Conservation (phyloP, 2,888 invertebrate genomes). For the Epirrhoe tristata region DNA sequence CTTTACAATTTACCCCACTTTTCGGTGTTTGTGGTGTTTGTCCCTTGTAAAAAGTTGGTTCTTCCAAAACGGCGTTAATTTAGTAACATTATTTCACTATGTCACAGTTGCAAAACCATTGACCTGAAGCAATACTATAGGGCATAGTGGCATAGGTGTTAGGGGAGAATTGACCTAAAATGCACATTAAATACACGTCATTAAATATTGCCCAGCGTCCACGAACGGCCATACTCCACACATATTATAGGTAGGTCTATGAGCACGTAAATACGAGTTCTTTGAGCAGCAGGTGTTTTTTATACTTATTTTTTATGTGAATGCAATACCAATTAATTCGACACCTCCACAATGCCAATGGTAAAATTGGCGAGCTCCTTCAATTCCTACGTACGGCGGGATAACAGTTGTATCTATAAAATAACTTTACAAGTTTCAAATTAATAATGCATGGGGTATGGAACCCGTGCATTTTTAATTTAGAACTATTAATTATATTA, state of each 20-base stretch:
- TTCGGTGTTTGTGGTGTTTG: no score
- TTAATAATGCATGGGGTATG: no score
- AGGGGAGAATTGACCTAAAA: conserved; percentile 18
- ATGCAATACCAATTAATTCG: no score
- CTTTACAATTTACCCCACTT: no score
- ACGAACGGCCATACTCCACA: no score
- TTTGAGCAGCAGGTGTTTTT: no score
- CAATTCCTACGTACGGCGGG: background rate
- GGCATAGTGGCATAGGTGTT: conserved; percentile 14
- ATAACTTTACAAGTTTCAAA: no score
- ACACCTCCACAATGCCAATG: no score
- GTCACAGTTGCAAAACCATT: conserved; percentile 10
- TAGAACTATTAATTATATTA: background rate
- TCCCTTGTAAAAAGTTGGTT: background rate
- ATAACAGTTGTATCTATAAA: background rate
- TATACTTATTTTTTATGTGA: background rate
- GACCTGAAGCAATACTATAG: conserved; percentile 7
- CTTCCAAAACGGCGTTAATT: background rate
- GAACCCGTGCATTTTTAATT: no score
- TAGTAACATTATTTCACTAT: background rate
- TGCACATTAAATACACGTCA: conserved; percentile 7
- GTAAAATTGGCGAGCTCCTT: no score
- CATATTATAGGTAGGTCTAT: no score
- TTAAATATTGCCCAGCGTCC: background rate
- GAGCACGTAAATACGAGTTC: no score